Evolutionary conservation across 2,113 vertebrate genomes (phyloP), one percentile per base, ranked within the genome.

Genomic region (Anser brachyrhynchus): DNA sequence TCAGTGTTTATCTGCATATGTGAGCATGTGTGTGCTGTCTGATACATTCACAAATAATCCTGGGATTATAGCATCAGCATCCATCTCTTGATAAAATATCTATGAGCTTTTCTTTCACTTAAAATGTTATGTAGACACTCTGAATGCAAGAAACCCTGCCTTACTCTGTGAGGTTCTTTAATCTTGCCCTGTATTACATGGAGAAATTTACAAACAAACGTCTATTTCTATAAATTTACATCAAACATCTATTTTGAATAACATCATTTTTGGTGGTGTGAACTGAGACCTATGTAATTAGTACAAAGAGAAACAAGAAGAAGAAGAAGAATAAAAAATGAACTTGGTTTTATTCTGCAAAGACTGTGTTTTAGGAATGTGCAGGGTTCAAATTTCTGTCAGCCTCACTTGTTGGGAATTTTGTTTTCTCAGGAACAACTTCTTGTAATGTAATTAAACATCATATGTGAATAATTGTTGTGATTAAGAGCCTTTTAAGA

Each of bases 401-500:
- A 67, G 57, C 46, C 69, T 87, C 46, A 15, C 31, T 49, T 78
- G 25, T 35, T 86, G 41, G 3, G 10, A 35, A 62, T 70, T 52
- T 84, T 92, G 26, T 89, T 81, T 72, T 91, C 54, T 82, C 64
- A 84, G 84, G 75, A 96, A 84, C 71, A 79, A 69, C 75, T 90
- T 87, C 80, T 78, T 87, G 89, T 94, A 96, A 87, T 52, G 64
- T 76, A 80, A 67, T 94, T 80, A 96, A 92, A 37, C 28, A 90
- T 94, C 37, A n/a, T 41, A 83, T 70, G 49, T 89, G 84, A 96
- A 73, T 80, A 94, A 85, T 89, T 69, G 83, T 93, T 89, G 91
- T 86, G 55, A 88, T 37, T 89, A 79, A 82, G 70, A 94, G 35
- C 71, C 41, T 55, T 95, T 62, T 96, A 95, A 92, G 89, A 89